A percentile compares a stretch with the other conserved stretches of the same genome.
Conservation (phyloP, 2,888 invertebrate species). For the Mantis religiosa region DNA sequence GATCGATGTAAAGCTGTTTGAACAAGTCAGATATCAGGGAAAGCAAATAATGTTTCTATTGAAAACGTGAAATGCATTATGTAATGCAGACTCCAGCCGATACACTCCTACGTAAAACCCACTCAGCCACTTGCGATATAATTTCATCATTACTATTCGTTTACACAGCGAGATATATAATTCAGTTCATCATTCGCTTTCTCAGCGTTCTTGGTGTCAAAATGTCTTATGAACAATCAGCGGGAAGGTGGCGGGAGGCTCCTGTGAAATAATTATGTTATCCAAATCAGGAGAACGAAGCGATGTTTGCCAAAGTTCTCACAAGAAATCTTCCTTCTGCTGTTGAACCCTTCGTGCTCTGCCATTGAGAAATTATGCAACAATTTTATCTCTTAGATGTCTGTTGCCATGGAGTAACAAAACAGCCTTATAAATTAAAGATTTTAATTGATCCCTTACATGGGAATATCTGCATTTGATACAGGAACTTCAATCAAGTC, state of each 20-base stretch:
- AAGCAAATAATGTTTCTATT: neutral
- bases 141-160: neutral
- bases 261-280: neutral
- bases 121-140: neutral
- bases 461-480: too few relatives aligned
- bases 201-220: neutral
- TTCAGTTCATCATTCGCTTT: neutral
- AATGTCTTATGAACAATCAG: neutral
- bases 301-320: neutral
- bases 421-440: too few relatives aligned
- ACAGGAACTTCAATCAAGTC: too few relatives aligned
- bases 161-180: neutral
- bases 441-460: too few relatives aligned
- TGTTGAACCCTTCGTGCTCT: neutral
- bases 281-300: neutral
- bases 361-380: neutral
- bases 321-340: neutral
- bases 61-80: neutral
- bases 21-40: too few relatives aligned
- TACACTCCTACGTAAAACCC: neutral
- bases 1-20: too few relatives aligned
- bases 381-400: neutral
- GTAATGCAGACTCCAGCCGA: neutral
- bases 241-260: neutral
- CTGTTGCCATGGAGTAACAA: too few relatives aligned